These are phyloP conservation scores for Stegodyphus mimosarum DNA, from an alignment of 1,140 invertebrate species.

Conservation along the genomic window DNA sequence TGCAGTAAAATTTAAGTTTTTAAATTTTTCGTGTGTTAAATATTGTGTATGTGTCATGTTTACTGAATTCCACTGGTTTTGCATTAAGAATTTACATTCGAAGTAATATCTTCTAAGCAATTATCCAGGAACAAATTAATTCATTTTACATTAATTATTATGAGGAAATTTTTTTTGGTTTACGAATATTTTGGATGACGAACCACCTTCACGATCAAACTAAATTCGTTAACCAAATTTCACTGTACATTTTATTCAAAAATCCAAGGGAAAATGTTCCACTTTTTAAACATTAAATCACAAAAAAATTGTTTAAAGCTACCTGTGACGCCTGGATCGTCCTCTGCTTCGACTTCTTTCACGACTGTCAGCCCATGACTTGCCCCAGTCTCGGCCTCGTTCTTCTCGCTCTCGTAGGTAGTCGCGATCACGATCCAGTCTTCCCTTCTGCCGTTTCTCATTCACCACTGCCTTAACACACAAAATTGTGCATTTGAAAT, in stretches of 20 bases:
- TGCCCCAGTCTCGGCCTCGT: conserved; percentile 39
- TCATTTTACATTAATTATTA: too few species aligned
- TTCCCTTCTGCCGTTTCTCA: conserved; percentile 53
- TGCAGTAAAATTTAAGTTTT: too few species aligned
- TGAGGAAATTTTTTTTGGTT: neutral
- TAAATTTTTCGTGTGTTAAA: too few species aligned
- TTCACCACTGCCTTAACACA: conserved; percentile 23
- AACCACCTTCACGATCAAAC: neutral
- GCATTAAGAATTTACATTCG: too few species aligned
- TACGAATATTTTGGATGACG: neutral
- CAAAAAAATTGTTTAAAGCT: neutral
- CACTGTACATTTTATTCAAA: too few species aligned
- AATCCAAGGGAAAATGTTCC: neutral
- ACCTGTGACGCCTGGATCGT: conserved; percentile 59
- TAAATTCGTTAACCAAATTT: neutral
- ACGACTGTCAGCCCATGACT: conserved; percentile 45
- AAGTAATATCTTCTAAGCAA: too few species aligned
- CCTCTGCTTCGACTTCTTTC: conserved; percentile 56
- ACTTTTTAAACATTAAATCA: neutral
- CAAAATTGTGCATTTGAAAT: neutral
- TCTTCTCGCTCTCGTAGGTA: conserved; percentile 41
- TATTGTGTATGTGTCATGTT: too few species aligned
- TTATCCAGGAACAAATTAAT: neutral
- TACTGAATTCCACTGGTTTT: too few species aligned
- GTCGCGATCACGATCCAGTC: conserved; percentile 60